Percentiles rank a stretch among this genome's conserved stretches.
Evolutionary conservation across 2,797 vertebrate species (phyloP).

Genomic region (Eurystomus glaucurus): DNA sequence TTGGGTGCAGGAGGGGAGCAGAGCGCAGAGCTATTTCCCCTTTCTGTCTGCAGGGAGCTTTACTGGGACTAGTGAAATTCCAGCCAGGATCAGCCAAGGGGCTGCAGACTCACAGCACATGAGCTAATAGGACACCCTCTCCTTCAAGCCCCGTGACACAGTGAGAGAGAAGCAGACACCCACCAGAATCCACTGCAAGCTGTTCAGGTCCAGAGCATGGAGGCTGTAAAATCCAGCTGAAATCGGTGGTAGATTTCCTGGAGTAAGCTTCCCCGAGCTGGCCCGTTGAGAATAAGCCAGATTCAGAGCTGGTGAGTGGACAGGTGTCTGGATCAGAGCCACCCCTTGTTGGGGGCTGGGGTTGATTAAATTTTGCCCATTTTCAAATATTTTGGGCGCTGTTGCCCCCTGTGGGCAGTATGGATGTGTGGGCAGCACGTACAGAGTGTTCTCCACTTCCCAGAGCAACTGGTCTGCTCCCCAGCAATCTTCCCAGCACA

Average conservation of each 20-base stretch:
- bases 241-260: neutral
- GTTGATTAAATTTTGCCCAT: conserved; percentile 4
- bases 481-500: neutral
- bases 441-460: neutral
- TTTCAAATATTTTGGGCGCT: conserved; percentile 8
- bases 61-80: conserved; percentile 77
- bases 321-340: conserved; percentile 32
- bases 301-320: neutral
- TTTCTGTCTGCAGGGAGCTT: conserved; percentile 72
- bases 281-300: neutral
- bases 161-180: neutral
- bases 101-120: conserved; percentile 8
- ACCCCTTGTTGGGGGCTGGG: neutral
- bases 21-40: conserved; percentile 69
- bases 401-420: conserved; percentile 25
- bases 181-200: neutral
- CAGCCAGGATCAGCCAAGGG: conserved; percentile 61
- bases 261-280: neutral
- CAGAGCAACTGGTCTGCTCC: neutral
- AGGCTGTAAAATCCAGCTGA: neutral
- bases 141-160: neutral
- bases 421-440: neutral
- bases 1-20: conserved; percentile 78
- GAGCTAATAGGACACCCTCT: conserved; percentile 53
- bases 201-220: neutral